Base-by-base conservation (phyloP, 2,113 vertebrate species). In the Pollachius pollachius region DNA sequence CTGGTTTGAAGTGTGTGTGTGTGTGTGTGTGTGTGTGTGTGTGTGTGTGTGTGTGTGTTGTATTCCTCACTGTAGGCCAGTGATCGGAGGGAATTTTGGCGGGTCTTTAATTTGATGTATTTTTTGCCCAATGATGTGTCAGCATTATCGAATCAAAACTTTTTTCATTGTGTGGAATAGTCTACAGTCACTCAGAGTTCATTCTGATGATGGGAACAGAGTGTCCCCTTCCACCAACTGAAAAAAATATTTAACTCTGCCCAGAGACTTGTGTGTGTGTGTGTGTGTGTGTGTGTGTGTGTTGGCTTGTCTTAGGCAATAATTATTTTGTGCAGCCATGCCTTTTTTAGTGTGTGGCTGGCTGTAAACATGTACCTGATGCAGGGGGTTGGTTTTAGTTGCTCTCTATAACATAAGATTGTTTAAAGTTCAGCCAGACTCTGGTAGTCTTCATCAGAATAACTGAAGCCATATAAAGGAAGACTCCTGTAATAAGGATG, bases 241-340 rank as follows among this genome's bases (percentile, higher is more conserved):
- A 58, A 58, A 58, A 57, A 58, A 16, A n/a, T 17, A 7, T 17
- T 17, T 68, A 34, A 60, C 78, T 80, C 73, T 41, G 67, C 79
- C 76, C 66, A 0, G 81, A 83, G 72, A 71, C 73, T 72, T 75
- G 15, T 59, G 9, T 17, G 57, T 18, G 57, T 17, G 57, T 17
- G 57, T 17, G 57, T 17, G 57, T 59, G 16, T 17, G 16, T 59
- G 16, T 59, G 16, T 18, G 57, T 8, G 17, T 5, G 57, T 16
- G 4, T 87, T 83, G 81, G 88, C 81, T 85, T 85, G 74, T 77
- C 59, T 71, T 77, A 3, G 27, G 27, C 27, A 27, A 27, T 27
- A 79, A 72, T 64, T 71, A 64, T 79, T 85, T 74, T 73, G 63
- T 83, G 66, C 76, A 76, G 76, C 70, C 56, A 76, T 79, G 78